Evolutionary conservation across 1,140 invertebrate genomes (phyloP).

Genomic region (Chrysomallon squamiferum): DNA sequence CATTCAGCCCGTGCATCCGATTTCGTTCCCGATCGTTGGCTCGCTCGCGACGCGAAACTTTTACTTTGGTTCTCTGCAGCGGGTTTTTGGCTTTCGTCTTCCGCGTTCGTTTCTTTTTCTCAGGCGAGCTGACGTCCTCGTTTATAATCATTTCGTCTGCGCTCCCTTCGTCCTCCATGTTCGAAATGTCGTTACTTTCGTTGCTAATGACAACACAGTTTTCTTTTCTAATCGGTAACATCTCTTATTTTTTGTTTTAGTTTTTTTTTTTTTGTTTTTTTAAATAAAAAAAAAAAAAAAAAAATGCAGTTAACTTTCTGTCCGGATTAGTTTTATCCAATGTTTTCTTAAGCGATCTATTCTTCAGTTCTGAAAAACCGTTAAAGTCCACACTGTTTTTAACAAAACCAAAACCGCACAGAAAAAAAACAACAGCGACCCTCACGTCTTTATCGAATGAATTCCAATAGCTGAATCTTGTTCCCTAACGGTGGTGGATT

Average conservation of each 20-base stretch:
- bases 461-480: too few relatives aligned
- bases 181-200: not conserved
- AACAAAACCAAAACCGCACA: too few relatives aligned
- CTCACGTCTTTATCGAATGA: too few relatives aligned
- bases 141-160: not conserved
- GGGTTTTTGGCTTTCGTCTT: slow-evolving; percentile 32
- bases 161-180: not conserved
- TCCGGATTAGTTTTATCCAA: too few relatives aligned
- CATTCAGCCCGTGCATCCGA: slow-evolving; percentile 95
- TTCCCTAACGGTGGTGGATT: too few relatives aligned
- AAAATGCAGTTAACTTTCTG: too few relatives aligned
- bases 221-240: not conserved
- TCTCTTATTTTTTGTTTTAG: not conserved
- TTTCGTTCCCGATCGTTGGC: slow-evolving; percentile 95
- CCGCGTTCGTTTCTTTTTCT: slow-evolving; percentile 8
- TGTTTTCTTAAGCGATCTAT: too few relatives aligned
- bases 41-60: slow-evolving; percentile 85
- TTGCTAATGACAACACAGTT: too few relatives aligned
- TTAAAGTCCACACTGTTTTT: too few relatives aligned
- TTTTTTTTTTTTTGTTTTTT: not conserved
- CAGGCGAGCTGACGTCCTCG: not conserved
- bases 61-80: slow-evolving; percentile 63
- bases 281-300: not conserved
- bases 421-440: too few relatives aligned
- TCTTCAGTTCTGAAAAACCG: too few relatives aligned